A percentile compares a stretch with the other conserved stretches of the same genome.
These are phyloP conservation scores for Vireo altiloquus DNA, from an alignment of 2,113 vertebrate genomes.

Conservation along the genomic window DNA sequence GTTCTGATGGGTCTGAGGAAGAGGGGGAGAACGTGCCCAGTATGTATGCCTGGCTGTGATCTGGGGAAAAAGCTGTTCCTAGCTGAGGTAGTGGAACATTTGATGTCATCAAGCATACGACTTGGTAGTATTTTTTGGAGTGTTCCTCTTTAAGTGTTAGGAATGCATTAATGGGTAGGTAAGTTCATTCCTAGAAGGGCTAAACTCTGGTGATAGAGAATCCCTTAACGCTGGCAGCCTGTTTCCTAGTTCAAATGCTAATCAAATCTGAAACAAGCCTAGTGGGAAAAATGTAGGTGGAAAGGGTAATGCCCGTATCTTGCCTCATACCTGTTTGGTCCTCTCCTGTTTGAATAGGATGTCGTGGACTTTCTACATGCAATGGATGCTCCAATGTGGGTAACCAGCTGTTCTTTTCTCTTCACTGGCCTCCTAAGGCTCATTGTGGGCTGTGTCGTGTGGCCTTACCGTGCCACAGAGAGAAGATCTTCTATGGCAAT, in stretches of 20 bases:
- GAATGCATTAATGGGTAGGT: not conserved
- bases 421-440: not conserved
- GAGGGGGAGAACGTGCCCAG: not conserved
- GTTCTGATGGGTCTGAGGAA: not conserved
- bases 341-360: not conserved
- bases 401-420: not conserved
- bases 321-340: not conserved
- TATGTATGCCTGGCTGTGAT: not conserved
- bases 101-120: not conserved
- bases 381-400: fast-evolving
- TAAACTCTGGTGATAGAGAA: not conserved
- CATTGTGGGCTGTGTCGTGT: fast-evolving
- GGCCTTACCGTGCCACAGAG: not conserved
- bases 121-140: not conserved
- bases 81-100: not conserved
- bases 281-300: not conserved
- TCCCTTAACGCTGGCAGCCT: not conserved
- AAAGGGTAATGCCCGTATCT: not conserved
- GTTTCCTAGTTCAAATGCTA: not conserved
- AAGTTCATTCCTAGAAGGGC: not conserved
- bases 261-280: not conserved
- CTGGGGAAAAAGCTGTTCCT: not conserved
- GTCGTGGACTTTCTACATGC: not conserved
- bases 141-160: not conserved
- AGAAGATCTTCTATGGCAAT: not conserved